Evolutionary conservation across 2,888 invertebrate genomes (phyloP), one percentile per base, ranked within the genome.

Genomic region (Acrobasis repandana): DNA sequence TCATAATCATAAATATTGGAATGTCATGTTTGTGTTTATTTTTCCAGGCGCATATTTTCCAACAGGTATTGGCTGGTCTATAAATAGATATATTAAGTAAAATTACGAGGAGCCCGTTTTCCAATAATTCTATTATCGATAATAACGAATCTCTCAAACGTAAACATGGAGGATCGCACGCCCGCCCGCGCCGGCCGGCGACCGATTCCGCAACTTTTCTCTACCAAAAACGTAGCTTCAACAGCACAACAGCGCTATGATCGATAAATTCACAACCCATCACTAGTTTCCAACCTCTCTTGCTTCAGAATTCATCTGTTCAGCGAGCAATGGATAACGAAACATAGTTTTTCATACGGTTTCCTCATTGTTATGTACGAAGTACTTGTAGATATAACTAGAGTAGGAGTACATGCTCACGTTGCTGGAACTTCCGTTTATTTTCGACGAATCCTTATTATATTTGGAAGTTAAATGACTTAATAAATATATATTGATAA

Each of bases 111-210:
- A 28, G 11, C n/a, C 28, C 20, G 6, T 1, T 43, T 54, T 38
- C 15, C 34, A 3, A 14, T n/a, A 20, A 48, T 38, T 54, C 18
- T 11, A 43, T 59, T 56, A 64, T 70, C 67, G 67, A 70, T 58
- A 66, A 33, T 47, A 61, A 43, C 56, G 49, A 16, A 58, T 48
- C 64, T 63, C 68, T 64, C 63, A 64, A 61, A 75, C 69, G 77
- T 79, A 78, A 82, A 81, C 77, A 79, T 69, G 66, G 61, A 65
- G 66, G 60, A 61, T 68, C 68, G 68, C 77, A 76, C 73, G 73
- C 64, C 71, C 58, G 65, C 74, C 78, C 64, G 70, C 58, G 65
- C 74, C 78, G 76, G 78, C 75, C 70, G 69, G 67, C 71, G 67
- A 61, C 48, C 60, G 64, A 58, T 60, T 63, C 67, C 63, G 65